Evolutionary conservation across 2,113 vertebrate species (phyloP).

Genomic region (Illadopsis cleaveri): DNA sequence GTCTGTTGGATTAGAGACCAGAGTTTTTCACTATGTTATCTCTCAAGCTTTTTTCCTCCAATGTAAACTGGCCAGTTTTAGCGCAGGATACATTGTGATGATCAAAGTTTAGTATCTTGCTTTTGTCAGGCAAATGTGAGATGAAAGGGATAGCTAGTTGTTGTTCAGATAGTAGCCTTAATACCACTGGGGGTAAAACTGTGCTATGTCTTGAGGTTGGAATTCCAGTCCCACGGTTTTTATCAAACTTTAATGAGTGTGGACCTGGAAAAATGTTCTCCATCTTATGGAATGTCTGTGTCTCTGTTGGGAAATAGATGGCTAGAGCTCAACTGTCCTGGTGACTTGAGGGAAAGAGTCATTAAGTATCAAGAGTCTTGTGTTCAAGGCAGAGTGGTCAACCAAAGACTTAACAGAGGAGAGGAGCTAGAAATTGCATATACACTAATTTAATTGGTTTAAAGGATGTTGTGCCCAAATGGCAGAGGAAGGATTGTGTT

Average conservation of each 20-base stretch:
- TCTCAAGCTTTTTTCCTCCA: background rate
- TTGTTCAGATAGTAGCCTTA: background rate
- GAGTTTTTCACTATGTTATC: background rate
- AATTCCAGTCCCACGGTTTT: background rate
- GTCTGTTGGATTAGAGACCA: background rate
- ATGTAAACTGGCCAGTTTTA: background rate
- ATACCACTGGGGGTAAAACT: background rate
- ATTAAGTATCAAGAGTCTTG: background rate
- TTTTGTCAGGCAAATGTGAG: background rate
- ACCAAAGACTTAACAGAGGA: background rate
- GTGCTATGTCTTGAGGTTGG: background rate
- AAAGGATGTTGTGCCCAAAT: background rate
- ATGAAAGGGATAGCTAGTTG: background rate
- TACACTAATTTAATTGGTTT: background rate
- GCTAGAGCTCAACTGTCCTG: background rate
- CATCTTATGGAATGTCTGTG: background rate
- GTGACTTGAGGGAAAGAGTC: background rate
- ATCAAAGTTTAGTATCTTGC: background rate
- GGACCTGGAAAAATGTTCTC: background rate
- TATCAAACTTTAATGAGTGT: background rate
- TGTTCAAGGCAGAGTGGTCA: background rate
- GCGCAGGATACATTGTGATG: background rate
- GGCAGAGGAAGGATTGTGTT: background rate
- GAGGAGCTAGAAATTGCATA: background rate
- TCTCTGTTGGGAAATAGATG: background rate